Percentiles rank a stretch among this genome's conserved stretches.
These are phyloP conservation scores for Parnassius glacialis DNA, from an alignment of 2,888 invertebrate genomes.

Conservation along the genomic window DNA sequence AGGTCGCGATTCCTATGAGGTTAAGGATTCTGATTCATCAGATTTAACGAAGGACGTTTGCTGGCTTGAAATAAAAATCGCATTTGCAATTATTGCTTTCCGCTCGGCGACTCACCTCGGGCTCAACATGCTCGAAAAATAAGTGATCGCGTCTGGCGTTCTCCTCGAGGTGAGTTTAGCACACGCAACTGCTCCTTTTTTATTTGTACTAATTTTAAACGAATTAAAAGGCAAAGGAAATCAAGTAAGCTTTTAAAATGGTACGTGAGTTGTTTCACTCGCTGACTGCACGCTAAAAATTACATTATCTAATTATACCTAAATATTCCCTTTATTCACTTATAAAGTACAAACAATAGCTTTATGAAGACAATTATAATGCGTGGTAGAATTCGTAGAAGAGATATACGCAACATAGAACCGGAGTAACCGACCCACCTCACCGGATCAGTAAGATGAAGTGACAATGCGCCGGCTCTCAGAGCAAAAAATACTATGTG, in stretches of 20 bases:
- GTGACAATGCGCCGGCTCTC: no score
- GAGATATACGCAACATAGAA: no score
- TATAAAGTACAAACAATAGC: no score
- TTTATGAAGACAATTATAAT: no score
- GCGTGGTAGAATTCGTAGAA: no score
- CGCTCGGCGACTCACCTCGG: conserved; percentile 33
- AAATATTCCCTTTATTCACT: no score
- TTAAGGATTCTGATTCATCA: conserved; percentile 31
- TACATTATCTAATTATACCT: no score
- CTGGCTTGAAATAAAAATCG: conserved; percentile 60
- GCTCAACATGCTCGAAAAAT: conserved; percentile 27
- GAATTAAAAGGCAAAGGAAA: conserved; percentile 9
- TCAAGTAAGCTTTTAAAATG: conserved; percentile 1
- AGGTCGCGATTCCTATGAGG: conserved; percentile 29
- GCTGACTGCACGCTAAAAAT: not conserved
- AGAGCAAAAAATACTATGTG: no score
- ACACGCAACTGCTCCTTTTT: conserved; percentile 1
- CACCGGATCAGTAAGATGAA: no score
- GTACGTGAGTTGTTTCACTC: not conserved
- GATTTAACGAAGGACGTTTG: conserved; percentile 48
- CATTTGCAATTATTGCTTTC: conserved; percentile 66
- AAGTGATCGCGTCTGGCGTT: conserved; percentile 19
- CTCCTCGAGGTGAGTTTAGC: conserved; percentile 3
- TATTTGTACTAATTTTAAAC: conserved; percentile 2
- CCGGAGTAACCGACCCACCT: no score